phyloP scores from a whole-genome alignment of 2,113 vertebrate species.

The Petromus typicus region DNA sequence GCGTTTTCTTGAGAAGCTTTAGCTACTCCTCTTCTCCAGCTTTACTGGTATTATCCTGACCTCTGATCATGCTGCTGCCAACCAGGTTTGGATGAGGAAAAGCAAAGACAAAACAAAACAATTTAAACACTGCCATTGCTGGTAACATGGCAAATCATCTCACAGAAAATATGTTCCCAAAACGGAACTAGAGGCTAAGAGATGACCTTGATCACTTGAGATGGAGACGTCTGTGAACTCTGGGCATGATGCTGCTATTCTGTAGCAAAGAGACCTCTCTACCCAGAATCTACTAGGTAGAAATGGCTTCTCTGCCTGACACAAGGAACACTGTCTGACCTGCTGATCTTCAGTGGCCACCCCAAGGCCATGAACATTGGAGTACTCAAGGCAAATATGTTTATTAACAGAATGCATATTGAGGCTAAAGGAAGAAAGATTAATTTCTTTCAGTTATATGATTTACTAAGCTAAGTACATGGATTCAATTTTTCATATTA shows the following conservation, averaged over 20 bases:
- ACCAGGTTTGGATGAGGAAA: not conserved
- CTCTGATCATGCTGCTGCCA: not conserved
- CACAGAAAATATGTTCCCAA: not conserved
- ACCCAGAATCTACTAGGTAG: not conserved
- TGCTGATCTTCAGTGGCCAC: not conserved
- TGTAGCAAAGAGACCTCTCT: not conserved
- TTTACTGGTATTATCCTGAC: slow-evolving; percentile 45
- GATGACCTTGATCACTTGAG: not conserved
- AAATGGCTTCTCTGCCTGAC: not conserved
- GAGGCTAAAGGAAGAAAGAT: not conserved
- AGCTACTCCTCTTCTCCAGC: slow-evolving; percentile 29
- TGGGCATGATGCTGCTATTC: not conserved
- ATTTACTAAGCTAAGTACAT: not conserved
- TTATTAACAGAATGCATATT: not conserved
- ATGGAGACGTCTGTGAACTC: not conserved
- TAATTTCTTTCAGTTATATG: not conserved
- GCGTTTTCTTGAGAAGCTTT: slow-evolving; percentile 39
- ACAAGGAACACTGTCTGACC: not conserved
- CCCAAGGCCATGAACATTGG: not conserved
- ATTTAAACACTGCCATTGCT: not conserved
- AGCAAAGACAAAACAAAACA: not conserved
- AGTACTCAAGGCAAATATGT: not conserved
- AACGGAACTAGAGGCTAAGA: not conserved
- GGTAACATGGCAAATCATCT: not conserved
- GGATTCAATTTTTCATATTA: slow-evolving; percentile 43